Evolutionary conservation across 2,888 invertebrate species (phyloP).

Genomic region (Odiellus spinosus): DNA sequence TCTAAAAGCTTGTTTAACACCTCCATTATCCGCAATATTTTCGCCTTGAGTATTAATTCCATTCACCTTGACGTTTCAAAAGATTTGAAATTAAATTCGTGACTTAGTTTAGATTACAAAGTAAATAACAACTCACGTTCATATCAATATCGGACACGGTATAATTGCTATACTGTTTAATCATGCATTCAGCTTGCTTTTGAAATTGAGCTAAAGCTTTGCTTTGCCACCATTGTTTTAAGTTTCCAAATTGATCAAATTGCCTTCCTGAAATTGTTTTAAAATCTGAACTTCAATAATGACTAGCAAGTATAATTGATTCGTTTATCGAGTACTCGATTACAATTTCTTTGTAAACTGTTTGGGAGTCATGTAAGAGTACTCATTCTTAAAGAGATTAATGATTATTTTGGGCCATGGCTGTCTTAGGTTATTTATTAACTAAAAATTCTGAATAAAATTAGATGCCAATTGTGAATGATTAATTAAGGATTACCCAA

Average conservation of each 20-base stretch:
- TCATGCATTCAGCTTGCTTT: conserved; percentile 21
- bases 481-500: too few species aligned
- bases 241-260: conserved; percentile 22
- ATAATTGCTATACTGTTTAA: conserved; percentile 22
- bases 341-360: too few species aligned
- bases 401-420: too few species aligned
- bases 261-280: conserved; percentile 39
- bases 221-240: conserved; percentile 23
- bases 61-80: conserved; percentile 23
- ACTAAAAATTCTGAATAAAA: too few species aligned
- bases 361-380: too few species aligned
- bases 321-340: too few species aligned
- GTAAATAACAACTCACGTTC: conserved; percentile 5
- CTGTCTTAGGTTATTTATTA: too few species aligned
- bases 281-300: neutral
- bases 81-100: neutral
- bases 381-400: too few species aligned
- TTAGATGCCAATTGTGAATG: too few species aligned
- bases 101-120: neutral
- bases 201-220: conserved; percentile 20
- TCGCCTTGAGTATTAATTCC: conserved; percentile 32
- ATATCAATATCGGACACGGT: conserved; percentile 16
- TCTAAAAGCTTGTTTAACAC: conserved; percentile 31
- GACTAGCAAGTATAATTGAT: neutral
- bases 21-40: conserved; percentile 35